Percentiles rank a stretch among this genome's conserved stretches.
Evolutionary conservation across 2,797 vertebrate genomes (phyloP).

Genomic region (Trachops cirrhosus): DNA sequence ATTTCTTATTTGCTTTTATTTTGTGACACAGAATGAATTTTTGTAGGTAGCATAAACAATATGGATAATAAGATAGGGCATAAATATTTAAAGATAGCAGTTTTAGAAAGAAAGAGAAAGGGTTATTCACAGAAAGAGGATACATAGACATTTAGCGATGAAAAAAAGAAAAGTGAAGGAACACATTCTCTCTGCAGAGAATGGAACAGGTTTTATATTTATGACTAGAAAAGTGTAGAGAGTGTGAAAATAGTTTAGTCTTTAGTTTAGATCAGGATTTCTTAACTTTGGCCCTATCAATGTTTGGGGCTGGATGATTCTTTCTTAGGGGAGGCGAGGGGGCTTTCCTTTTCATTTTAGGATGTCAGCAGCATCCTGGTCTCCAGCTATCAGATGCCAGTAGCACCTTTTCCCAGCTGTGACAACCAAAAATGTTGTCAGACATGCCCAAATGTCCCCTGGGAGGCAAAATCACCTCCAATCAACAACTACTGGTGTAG

Average conservation of each 20-base stretch:
- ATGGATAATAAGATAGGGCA: background rate
- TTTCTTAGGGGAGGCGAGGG: background rate
- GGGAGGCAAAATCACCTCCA: background rate
- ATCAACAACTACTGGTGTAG: background rate
- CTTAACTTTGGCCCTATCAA: background rate
- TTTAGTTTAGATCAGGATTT: background rate
- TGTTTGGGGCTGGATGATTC: background rate
- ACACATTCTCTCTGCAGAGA: background rate
- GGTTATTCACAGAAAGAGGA: slow-evolving; percentile 14
- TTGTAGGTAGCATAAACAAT: slow-evolving; percentile 16
- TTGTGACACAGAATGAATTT: background rate
- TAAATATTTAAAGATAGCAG: slow-evolving; percentile 11
- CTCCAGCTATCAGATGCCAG: background rate
- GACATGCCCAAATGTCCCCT: background rate
- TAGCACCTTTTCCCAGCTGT: background rate
- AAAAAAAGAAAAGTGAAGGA: slow-evolving; percentile 47
- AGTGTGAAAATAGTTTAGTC: background rate
- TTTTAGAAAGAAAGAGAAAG: background rate
- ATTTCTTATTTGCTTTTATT: slow-evolving; percentile 34
- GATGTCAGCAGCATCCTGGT: background rate
- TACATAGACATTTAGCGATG: background rate
- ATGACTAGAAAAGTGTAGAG: background rate
- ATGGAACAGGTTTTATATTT: background rate
- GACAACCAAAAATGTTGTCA: background rate
- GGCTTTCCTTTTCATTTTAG: background rate